Evolutionary conservation across 2,113 vertebrate genomes (phyloP).

Genomic region (Hemichromis elongatus): DNA sequence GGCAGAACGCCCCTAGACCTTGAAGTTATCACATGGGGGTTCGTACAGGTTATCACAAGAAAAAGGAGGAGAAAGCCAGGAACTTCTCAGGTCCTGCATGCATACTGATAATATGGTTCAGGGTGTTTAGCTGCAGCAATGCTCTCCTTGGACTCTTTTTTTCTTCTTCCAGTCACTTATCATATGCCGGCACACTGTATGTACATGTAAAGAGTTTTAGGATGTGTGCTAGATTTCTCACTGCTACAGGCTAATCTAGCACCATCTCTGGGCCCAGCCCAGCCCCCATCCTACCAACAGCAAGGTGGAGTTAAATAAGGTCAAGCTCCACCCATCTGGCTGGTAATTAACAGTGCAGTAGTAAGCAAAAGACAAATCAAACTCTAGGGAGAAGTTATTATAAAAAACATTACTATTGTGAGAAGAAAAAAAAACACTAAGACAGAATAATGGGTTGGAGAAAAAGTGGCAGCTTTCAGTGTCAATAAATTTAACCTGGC

Average conservation of each 20-base stretch:
- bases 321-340: neutral
- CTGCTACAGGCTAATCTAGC: neutral
- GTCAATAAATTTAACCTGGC: neutral
- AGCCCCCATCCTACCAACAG: neutral
- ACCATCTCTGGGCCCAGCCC: neutral
- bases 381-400: neutral
- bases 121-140: slow-evolving; percentile 62
- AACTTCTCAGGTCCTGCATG: slow-evolving; percentile 67
- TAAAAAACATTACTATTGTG: neutral
- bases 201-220: neutral
- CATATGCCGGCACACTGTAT: neutral
- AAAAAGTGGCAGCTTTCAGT: neutral
- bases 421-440: neutral
- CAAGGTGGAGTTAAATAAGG: neutral
- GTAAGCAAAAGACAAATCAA: neutral
- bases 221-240: neutral
- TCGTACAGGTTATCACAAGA: slow-evolving; percentile 52
- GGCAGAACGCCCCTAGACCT: slow-evolving; percentile 51
- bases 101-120: slow-evolving; percentile 49
- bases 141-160: slow-evolving; percentile 12
- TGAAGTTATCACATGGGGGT: slow-evolving; percentile 47
- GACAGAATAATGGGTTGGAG: neutral
- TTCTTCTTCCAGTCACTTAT: neutral
- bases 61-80: slow-evolving; percentile 31
- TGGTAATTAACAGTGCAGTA: neutral